Base-by-base conservation (phyloP, 2,113 vertebrate species). In the Hippocampus comes region DNA sequence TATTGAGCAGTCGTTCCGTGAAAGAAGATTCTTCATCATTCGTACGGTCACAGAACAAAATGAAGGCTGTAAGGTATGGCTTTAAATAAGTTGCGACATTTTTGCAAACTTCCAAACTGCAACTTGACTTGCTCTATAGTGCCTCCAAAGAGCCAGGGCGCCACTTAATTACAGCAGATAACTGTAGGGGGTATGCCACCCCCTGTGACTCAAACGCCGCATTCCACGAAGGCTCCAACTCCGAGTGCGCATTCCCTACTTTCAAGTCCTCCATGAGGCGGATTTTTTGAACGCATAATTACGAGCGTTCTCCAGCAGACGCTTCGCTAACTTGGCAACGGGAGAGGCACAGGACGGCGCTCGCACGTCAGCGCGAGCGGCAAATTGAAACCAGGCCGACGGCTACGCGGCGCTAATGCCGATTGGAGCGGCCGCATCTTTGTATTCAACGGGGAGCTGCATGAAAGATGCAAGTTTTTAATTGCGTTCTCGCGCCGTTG, bases 401-500 rank as follows among this genome's bases (percentile, higher is more conserved):
- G 78, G 70, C 68, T 77, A 68, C 85, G 74, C 74, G 43, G 84
- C 82, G 70, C 82, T 83, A 83, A 88, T 83, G 79, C 82, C 81
- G 82, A 89, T 84, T 75, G 73, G 51, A 79, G 79, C 85, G 78
- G 81, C 87, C 76, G 84, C 86, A 68, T 82, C 84, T 87, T 80
- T 82, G 85, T 84, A 79, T 90, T 87, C 89, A 87, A 86, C 76
- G 20, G 89, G 90, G 90, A 90, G 81, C 78, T 6, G 89, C 90
- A 90, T 88, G 84, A 91, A 89, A 92, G 87, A 90, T 84, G 87
- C 87, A 79, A 89, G 83, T 84, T 92, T 91, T 90, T 92, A 91
- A 92, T 91, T 93, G 89, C 87, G 89, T 92, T 89, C 88, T 85
- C 87, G 88, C 85, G 86, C 76, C 84, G 87, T 87, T 86, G 85